Evolutionary conservation across 2,113 vertebrate genomes (phyloP).

Genomic region (Bos javanicus): DNA sequence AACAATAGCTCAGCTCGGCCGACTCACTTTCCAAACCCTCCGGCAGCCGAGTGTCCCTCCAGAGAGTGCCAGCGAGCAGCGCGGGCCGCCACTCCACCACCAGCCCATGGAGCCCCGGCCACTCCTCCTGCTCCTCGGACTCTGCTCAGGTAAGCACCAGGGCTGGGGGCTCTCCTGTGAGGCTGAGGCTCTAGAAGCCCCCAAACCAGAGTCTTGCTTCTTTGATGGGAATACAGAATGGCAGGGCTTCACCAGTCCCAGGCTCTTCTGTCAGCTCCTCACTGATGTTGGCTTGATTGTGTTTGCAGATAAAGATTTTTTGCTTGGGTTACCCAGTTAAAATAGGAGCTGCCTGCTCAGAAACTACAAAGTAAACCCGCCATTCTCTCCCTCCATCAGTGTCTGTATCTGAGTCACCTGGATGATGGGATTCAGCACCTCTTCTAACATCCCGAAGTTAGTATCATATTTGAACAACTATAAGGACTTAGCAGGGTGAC

Average conservation of each 20-base stretch:
- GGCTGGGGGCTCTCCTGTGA: neutral
- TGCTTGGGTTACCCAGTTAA: neutral
- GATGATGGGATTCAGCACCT: accelerated
- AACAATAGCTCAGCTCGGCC: conserved; percentile 43
- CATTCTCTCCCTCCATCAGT: neutral
- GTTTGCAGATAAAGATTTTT: neutral
- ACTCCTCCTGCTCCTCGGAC: conserved; percentile 52
- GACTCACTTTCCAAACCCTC: neutral
- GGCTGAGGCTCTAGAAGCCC: neutral
- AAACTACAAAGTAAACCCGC: neutral
- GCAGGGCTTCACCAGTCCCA: neutral
- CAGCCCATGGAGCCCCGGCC: conserved; percentile 51
- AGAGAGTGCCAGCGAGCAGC: neutral
- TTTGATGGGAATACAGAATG: neutral
- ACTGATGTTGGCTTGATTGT: neutral
- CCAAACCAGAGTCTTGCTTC: neutral
- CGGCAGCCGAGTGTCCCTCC: conserved; percentile 22
- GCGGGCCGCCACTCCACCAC: neutral
- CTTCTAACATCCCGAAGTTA: neutral
- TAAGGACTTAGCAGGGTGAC: neutral
- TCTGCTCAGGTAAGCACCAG: conserved; percentile 74
- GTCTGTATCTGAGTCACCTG: neutral
- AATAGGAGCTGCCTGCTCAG: neutral
- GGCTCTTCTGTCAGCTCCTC: neutral
- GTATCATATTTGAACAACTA: neutral